A percentile compares a stretch with the other conserved stretches of the same genome.
These are phyloP conservation scores for Charadrius vociferus DNA, from an alignment of 2,113 vertebrate species.

Conservation along the genomic window DNA sequence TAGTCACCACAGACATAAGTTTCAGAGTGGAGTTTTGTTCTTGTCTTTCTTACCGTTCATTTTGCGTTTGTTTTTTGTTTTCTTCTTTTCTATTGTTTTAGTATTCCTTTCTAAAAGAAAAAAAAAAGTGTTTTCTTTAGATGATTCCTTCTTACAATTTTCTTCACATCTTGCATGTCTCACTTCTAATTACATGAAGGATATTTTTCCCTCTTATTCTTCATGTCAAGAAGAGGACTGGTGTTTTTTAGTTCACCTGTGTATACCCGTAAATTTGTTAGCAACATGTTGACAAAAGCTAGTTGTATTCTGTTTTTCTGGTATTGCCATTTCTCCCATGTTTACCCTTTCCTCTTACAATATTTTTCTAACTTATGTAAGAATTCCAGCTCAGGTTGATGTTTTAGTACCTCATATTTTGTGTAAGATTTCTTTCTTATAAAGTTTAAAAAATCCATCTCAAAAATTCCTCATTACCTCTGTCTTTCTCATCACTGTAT, in stretches of 20 bases:
- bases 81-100: not conserved
- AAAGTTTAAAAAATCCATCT: not conserved
- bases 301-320: not conserved
- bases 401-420: not conserved
- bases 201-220: not conserved
- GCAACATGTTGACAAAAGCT: not conserved
- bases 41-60: not conserved
- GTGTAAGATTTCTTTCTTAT: not conserved
- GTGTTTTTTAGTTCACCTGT: not conserved
- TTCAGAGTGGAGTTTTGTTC: not conserved
- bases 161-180: not conserved
- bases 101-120: not conserved
- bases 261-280: not conserved
- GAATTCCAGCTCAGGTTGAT: not conserved
- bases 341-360: not conserved
- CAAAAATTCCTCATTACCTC: not conserved
- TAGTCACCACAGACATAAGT: not conserved
- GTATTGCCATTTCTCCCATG: not conserved
- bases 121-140: not conserved
- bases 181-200: not conserved
- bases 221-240: not conserved
- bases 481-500: not conserved
- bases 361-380: not conserved
- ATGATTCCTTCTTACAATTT: not conserved
- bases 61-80: not conserved